A percentile compares a stretch with the other conserved stretches of the same genome.
These are phyloP conservation scores for Catostomus latipinnis DNA, from an alignment of 2,797 vertebrate genomes.

Conservation along the genomic window DNA sequence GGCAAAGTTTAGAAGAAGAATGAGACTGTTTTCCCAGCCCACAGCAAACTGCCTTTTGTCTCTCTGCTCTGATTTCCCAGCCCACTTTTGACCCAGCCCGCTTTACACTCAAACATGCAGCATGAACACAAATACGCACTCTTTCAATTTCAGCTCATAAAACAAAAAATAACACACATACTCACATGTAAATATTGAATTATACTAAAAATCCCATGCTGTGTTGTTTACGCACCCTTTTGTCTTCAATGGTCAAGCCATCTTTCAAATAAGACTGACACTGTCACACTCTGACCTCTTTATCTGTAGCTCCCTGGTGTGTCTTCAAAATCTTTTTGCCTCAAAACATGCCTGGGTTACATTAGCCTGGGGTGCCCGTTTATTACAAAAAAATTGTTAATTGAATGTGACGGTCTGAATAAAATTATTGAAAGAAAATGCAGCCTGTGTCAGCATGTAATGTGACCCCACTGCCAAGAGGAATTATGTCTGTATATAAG, in stretches of 20 bases:
- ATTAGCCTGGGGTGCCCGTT: background rate
- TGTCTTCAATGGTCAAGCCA: background rate
- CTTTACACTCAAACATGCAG: slow-evolving; percentile 49
- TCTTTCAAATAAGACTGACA: background rate
- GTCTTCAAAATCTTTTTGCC: background rate
- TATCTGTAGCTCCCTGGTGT: background rate
- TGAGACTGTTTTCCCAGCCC: slow-evolving; percentile 34
- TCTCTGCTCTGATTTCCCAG: slow-evolving; percentile 62
- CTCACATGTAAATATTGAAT: background rate
- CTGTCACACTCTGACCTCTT: background rate
- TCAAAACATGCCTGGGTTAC: slow-evolving; percentile 1
- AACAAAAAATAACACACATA: slow-evolving; percentile 1
- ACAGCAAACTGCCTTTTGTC: slow-evolving; percentile 57
- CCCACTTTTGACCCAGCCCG: slow-evolving; percentile 29
- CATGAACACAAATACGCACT: background rate
- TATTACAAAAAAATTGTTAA: background rate
- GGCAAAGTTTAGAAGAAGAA: slow-evolving; percentile 50
- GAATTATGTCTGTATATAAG: slow-evolving; percentile 9
- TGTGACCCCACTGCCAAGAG: slow-evolving; percentile 39
- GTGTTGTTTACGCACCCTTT: too few relatives aligned
- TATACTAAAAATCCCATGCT: too few relatives aligned
- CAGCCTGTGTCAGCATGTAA: background rate
- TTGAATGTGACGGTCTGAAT: background rate
- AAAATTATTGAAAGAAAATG: background rate
- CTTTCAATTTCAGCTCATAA: background rate